These are phyloP conservation scores for Lytechinus variegatus DNA, from an alignment of 35 echinoderm and acorn worm species.

Conservation along the genomic window DNA sequence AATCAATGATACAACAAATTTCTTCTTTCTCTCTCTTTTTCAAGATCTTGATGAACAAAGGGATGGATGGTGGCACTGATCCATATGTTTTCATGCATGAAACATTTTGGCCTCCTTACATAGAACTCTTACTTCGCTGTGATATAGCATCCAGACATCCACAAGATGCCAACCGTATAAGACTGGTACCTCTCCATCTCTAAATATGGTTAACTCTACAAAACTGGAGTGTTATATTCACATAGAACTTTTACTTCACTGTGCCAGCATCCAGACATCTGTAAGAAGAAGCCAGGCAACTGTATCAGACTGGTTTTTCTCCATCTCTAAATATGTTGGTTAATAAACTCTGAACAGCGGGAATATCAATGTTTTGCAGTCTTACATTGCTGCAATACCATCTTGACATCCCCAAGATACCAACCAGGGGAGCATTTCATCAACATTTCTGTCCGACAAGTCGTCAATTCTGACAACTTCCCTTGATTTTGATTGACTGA, in stretches of 20 bases:
- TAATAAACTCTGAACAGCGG: neutral
- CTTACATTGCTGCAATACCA: too few species aligned
- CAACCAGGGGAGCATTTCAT: too few species aligned
- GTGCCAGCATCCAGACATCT: constrained; percentile 64
- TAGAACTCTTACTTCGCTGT: constrained; percentile 74
- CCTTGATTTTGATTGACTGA: too few species aligned
- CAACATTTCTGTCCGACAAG: too few species aligned
- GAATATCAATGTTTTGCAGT: neutral
- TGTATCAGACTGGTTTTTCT: constrained; percentile 57
- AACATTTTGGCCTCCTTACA: constrained; percentile 71
- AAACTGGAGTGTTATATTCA: neutral
- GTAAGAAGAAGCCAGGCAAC: constrained; percentile 57
- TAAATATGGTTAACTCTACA: neutral
- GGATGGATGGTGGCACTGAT: constrained; percentile 57
- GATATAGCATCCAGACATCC: constrained; percentile 64
- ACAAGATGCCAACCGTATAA: constrained; percentile 57
- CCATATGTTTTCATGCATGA: constrained; percentile 60
- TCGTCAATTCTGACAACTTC: too few species aligned
- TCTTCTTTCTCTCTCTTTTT: neutral
- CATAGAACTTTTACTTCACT: constrained; percentile 69
- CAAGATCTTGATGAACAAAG: constrained; percentile 75
- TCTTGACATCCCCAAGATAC: too few species aligned
- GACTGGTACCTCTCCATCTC: neutral
- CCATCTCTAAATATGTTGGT: constrained; percentile 42
- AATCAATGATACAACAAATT: neutral